Conservation (phyloP, 2,888 invertebrate species). For the Zaprionus lineosus region DNA sequence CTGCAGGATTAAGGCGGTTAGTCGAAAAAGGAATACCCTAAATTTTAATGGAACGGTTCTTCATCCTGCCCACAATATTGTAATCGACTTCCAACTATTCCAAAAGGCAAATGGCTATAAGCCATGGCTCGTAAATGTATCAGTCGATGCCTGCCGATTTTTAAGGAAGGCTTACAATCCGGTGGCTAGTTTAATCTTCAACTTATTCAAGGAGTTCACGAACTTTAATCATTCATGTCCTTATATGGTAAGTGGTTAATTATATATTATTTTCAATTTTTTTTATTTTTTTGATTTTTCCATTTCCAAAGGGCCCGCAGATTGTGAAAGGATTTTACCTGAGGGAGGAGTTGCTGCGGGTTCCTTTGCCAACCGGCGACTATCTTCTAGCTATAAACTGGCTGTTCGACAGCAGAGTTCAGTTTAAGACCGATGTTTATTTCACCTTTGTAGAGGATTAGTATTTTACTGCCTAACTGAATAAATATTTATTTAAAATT, state of each 20-base stretch:
- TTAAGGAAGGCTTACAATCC: neutral
- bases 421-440: too few species aligned
- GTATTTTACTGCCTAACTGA: too few species aligned
- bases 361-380: constrained; percentile 20
- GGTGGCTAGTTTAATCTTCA: neutral
- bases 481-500: too few species aligned
- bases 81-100: neutral
- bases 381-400: neutral
- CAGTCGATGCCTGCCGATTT: neutral
- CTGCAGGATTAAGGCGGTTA: constrained; percentile 1
- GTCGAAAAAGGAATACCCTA: neutral
- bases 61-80: neutral
- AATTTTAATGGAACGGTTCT: neutral
- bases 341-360: neutral
- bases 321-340: constrained; percentile 3
- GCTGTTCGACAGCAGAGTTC: too few species aligned
- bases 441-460: too few species aligned
- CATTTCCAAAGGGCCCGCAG: too few species aligned
- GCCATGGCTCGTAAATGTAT: neutral
- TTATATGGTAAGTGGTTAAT: constrained; percentile 3
- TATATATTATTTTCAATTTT: too few species aligned
- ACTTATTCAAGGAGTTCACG: neutral
- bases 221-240: neutral
- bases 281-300: too few species aligned
- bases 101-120: constrained; percentile 17